Base-by-base conservation (phyloP, 2,797 vertebrate species). In the Sebastolobus alascanus region DNA sequence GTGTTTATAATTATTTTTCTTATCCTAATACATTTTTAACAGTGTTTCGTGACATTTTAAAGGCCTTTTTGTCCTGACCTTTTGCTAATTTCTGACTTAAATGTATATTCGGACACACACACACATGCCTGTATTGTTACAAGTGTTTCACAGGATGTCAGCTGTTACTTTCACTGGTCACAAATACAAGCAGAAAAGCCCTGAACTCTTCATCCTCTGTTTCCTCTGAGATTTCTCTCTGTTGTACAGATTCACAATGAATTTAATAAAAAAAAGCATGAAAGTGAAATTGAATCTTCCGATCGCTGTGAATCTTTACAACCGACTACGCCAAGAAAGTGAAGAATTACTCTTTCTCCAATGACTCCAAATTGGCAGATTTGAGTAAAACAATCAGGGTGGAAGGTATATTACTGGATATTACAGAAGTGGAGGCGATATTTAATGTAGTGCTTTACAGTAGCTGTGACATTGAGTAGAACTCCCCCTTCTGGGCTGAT, bases 161-260 rank as follows among this genome's bases (percentile, higher is more conserved):
- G 25, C 7, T 7, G 54, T 8, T 67, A 68, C 11, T 14, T 65
- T 52, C 16, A 50, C 33, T 54, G 27, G 29, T 75, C 52, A 35
- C 16, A 77, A 3, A 20, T 31, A 33, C 22, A 43, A 52, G 6
- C 35, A 68, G 66, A 85, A 58, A 76, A 63, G 50, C 58, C 58
- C 27, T 68, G 37, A 55, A 55, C 69, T 74, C 76, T 85, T 73
- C 56, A 69, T 59, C 68, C 77, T 87, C 77, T 87, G 22, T 89
- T 90, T 88, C 85, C 82, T 87, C 82, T 91, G 35, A 87, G 56
- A 75, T 80, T 58, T 90, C 61, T 88, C 58, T 87, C 69, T 84
- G 84, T 93, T 94, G 90, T 90, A 77, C 63, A 79, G 92, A 92
- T 94, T 94, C 91, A 93, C 91, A 89, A 25, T 90, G 75, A 85